Evolutionary conservation across 2,113 vertebrate genomes (phyloP).

Genomic region (Cyprinodon variegatus): DNA sequence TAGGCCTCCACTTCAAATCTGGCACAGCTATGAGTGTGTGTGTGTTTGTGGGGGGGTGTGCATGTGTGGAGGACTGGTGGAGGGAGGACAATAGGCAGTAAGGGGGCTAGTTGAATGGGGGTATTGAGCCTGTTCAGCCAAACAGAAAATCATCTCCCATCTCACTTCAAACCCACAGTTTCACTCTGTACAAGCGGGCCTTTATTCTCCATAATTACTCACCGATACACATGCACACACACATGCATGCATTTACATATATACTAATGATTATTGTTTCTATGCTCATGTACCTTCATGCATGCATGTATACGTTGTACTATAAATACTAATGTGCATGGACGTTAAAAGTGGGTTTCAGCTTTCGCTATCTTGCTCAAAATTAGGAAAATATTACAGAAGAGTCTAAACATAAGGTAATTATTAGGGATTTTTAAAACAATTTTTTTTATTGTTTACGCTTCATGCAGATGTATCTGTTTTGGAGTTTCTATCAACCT

Average conservation of each 20-base stretch:
- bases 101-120: conserved; percentile 77
- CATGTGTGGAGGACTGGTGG: conserved; percentile 49
- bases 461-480: no score
- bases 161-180: conserved; percentile 81
- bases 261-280: conserved; percentile 1
- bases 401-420: no score
- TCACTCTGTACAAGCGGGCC: conserved; percentile 77
- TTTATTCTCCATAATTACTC: conserved; percentile 81
- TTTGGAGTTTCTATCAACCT: no score
- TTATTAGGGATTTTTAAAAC: no score
- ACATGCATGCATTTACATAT: conserved; percentile 18
- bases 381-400: no score
- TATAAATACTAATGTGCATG: neutral
- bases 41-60: conserved; percentile 41
- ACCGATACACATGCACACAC: conserved; percentile 60
- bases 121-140: conserved; percentile 83
- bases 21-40: conserved; percentile 32
- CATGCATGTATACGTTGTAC: neutral
- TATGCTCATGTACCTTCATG: neutral
- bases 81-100: conserved; percentile 77
- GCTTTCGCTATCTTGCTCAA: no score
- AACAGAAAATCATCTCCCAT: conserved; percentile 84
- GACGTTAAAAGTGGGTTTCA: neutral
- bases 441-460: no score
- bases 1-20: conserved; percentile 42